Base-by-base conservation (phyloP, 1,140 invertebrate genomes). In the Vollenhovia emeryi region DNA sequence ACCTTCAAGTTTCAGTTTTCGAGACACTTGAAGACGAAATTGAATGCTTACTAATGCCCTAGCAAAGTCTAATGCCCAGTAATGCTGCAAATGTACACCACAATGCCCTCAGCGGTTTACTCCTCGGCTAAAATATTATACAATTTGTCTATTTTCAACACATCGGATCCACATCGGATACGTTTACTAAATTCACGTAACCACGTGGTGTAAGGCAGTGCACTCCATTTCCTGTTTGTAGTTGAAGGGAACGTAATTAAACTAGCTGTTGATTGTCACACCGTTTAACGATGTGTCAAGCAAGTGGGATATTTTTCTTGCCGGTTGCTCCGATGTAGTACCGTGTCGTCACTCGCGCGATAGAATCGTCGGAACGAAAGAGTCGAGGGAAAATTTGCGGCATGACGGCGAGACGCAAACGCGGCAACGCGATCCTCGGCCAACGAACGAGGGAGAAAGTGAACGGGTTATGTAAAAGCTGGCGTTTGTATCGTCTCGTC, bases 371-470 rank as follows among this genome's bases (percentile, higher is more conserved):
- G 27, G 21, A 13, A 7, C 21, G 4, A 27, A 59, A 68, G 21
- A 45, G 9, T 0, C n/a, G 8, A 24, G 21, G 50, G 48, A 55
- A 33, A 73, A 8, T 21, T 60, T n/a, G 15, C 9, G 15, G 33
- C 6, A 33, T 3, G 43, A 43, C 9, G 8, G 40, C 15, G 24
- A 30, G 27, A 30, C 27, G 57, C 30, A 60, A 60, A 45, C 11
- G 3, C 27, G 40, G 6, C 3, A 11, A 50, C 48, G 9, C 30
- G 8, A 27, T 85, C 84, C 73, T 83, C 74, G 86, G 87, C 91
- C 92, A 92, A 91, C 84, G 82, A 83, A 79, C 74, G 88, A 92
- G 91, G 84, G 93, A 92, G 94, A 94, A 94, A 94, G 93, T 93
- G 83, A 80, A 82, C 15, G 75, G 50, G 90, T 94, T 94, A 94